Evolutionary conservation across 2,797 vertebrate species (phyloP).

Genomic region (Acanthurus tractus): DNA sequence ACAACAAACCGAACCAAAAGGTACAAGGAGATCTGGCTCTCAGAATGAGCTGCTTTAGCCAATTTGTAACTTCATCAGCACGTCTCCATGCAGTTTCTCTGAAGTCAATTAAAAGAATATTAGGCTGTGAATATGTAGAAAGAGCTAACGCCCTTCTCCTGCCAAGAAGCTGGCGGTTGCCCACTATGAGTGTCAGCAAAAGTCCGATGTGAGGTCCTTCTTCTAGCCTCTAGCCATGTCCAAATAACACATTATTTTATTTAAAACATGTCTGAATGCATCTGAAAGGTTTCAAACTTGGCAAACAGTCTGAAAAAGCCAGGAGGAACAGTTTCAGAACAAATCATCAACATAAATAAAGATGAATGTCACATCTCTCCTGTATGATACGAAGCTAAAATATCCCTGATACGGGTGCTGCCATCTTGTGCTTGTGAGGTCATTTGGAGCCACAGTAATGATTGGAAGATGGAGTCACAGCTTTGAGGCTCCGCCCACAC

Average conservation of each 20-base stretch:
- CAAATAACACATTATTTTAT: conserved; percentile 50
- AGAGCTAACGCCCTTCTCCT: conserved; percentile 44
- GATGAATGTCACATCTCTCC: too few species aligned
- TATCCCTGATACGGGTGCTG: too few species aligned
- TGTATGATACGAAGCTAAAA: too few species aligned
- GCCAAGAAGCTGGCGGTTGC: conserved; percentile 69
- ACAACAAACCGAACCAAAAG: conserved; percentile 73
- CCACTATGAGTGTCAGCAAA: conserved; percentile 60
- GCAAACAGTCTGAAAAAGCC: conserved; percentile 39
- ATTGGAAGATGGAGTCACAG: too few species aligned
- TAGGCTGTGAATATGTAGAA: conserved; percentile 59
- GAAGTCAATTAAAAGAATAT: conserved; percentile 84
- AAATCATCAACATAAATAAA: conserved; percentile 20
- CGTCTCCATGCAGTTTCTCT: conserved; percentile 75
- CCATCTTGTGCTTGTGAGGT: too few species aligned
- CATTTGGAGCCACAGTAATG: too few species aligned
- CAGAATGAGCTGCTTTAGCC: conserved; percentile 61
- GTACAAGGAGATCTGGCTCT: conserved; percentile 65
- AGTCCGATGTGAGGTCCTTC: conserved; percentile 58
- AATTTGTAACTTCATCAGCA: conserved; percentile 79
- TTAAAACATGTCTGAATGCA: conserved; percentile 41
- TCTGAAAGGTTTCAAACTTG: conserved; percentile 54
- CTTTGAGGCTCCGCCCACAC: too few species aligned
- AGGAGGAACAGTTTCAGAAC: conserved; percentile 45
- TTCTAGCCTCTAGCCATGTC: conserved; percentile 32